Base-by-base conservation (phyloP, 2,888 invertebrate genomes). In the Dichetophora obliterata region DNA sequence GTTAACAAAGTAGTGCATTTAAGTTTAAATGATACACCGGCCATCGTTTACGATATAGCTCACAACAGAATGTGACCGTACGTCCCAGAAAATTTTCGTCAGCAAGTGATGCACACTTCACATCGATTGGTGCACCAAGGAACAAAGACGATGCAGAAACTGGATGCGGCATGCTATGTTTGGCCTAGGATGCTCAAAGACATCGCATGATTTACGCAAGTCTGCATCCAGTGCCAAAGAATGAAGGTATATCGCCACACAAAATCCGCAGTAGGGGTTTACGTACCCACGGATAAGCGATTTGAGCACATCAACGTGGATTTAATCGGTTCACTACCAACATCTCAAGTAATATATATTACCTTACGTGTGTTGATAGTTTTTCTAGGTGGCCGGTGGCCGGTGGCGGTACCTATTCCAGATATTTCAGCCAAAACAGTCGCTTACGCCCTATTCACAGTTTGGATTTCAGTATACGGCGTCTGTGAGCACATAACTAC, bases 181-280 rank as follows among this genome's bases (percentile, higher is more conserved):
- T 83, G 83, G 83, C 82, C 81, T n/a, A 6, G 16, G 4, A 75
- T 82, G 19, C 75, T 75, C 5, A 72, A 70, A 37, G 82, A 84
- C 76, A 57, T 54, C n/a, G 22, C 19, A 5, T 5, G 22, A 11
- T 77, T 52, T 24, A 72, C 48, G 11, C 14, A 72, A 37, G 72
- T 52, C 16, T 84, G 83, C 73, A n/a, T 81, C 2, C 34, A 14
- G 5, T 84, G 83, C 69, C 84, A 84, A 76, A 69, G 70, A 2
- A 22, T 78, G 8, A 84, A 85, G 59, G 78, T 84, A n/a, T 37
- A 75, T 2, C 80, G 81, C 6, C 84, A 83, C 68, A 88, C 8
- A 83, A 86, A 66, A 88, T 90, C 77, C 80, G 89, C 3, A 82
- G 83, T 31, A 76, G 89, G 77, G 89, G 87, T 80, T 82, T 87